Conservation (phyloP, 2,888 invertebrate genomes). For the Metalampra italica region DNA sequence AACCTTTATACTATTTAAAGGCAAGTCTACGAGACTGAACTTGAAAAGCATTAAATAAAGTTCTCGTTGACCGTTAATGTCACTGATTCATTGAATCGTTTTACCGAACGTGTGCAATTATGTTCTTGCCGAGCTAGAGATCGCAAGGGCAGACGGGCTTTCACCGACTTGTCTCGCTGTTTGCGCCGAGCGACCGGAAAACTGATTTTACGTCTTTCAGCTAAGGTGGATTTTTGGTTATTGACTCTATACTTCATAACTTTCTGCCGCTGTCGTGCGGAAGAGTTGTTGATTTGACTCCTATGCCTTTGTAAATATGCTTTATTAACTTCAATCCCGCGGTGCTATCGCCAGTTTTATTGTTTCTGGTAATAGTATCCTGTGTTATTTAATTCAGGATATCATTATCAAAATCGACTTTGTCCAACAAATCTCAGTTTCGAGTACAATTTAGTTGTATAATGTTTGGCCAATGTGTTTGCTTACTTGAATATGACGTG, state of each 20-base stretch:
- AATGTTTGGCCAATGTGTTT: slow-evolving; percentile 24
- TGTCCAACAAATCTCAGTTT: too few species aligned
- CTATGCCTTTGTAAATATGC: slow-evolving; percentile 7
- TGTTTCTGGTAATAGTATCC: too few species aligned
- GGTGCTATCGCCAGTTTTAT: too few species aligned
- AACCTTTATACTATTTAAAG: neutral
- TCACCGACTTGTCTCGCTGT: slow-evolving; percentile 58
- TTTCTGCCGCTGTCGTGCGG: slow-evolving; percentile 49
- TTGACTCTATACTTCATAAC: slow-evolving; percentile 37
- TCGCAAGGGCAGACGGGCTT: slow-evolving; percentile 71
- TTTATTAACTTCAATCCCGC: too few species aligned
- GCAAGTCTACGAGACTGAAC: slow-evolving; percentile 18
- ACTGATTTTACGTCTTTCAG: slow-evolving; percentile 34
- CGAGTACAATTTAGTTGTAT: slow-evolving; percentile 20
- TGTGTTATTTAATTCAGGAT: too few species aligned
- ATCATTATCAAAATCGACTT: too few species aligned
- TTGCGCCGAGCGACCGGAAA: slow-evolving; percentile 32
- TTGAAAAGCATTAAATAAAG: slow-evolving; percentile 25
- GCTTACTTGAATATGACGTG: slow-evolving; percentile 25
- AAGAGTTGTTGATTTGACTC: slow-evolving; percentile 58
- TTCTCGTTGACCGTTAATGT: slow-evolving; percentile 37
- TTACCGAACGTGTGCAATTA: slow-evolving; percentile 60
- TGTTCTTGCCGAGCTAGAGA: slow-evolving; percentile 62
- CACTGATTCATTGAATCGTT: slow-evolving; percentile 54
- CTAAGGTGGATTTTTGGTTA: slow-evolving; percentile 50